Percentiles rank a stretch among this genome's conserved stretches.
Evolutionary conservation across 2,797 vertebrate species (phyloP).

Genomic region (Gambusia yucatana): DNA sequence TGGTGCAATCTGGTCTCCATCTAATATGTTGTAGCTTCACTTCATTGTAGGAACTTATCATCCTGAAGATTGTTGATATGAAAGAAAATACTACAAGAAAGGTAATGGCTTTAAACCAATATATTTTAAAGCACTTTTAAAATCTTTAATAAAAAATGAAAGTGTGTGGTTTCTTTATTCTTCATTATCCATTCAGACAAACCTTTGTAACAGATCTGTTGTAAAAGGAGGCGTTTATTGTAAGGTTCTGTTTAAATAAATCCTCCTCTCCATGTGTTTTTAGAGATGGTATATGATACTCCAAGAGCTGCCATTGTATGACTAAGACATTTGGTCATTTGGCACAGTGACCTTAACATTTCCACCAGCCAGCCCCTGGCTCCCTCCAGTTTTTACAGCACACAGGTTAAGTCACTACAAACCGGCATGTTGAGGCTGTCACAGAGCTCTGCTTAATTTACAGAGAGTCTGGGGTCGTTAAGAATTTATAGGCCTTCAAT

Average conservation of each 20-base stretch:
- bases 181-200: neutral
- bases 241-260: conserved; percentile 32
- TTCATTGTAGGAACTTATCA: neutral
- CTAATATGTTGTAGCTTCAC: neutral
- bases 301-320: conserved; percentile 33
- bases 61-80: neutral
- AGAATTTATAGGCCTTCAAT: conserved; percentile 58
- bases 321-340: conserved; percentile 36
- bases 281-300: conserved; percentile 34
- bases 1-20: neutral
- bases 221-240: neutral
- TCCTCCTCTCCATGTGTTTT: conserved; percentile 3
- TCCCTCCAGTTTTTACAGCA: conserved; percentile 6
- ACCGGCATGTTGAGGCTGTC: conserved; percentile 38
- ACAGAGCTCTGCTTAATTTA: conserved; percentile 44
- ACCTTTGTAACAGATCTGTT: neutral
- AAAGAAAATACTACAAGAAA: neutral
- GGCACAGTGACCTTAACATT: conserved; percentile 23
- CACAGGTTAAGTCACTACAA: conserved; percentile 50
- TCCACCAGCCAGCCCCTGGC: conserved; percentile 10
- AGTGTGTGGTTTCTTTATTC: neutral
- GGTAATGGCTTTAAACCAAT: neutral
- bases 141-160: neutral
- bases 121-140: neutral
- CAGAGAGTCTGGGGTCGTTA: conserved; percentile 30